Percentiles rank a stretch among this genome's conserved stretches.
Evolutionary conservation across 2,888 invertebrate genomes (phyloP).

Genomic region (Phyllotreta cruciferae): DNA sequence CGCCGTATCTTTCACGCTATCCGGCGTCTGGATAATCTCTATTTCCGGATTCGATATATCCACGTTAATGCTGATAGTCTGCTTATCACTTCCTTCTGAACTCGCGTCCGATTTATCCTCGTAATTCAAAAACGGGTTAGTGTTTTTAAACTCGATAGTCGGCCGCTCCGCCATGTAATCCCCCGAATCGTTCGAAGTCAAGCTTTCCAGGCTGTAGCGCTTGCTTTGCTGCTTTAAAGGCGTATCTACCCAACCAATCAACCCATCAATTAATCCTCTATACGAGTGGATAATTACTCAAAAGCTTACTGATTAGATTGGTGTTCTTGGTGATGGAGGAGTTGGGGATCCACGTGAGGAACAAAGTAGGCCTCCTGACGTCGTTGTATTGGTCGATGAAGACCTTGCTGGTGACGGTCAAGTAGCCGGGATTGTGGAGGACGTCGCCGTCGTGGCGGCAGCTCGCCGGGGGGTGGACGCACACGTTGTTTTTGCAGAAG

Average conservation of each 20-base stretch:
- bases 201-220: constrained; percentile 56
- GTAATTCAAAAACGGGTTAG: constrained; percentile 61
- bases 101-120: constrained; percentile 55
- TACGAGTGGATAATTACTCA: neutral
- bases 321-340: constrained; percentile 87
- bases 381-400: constrained; percentile 79
- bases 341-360: constrained; percentile 95
- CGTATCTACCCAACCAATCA: constrained; percentile 1
- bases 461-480: constrained; percentile 91
- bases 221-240: constrained; percentile 48
- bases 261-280: neutral
- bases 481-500: constrained; percentile 96
- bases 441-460: constrained; percentile 83
- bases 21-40: constrained; percentile 73
- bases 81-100: constrained; percentile 52
- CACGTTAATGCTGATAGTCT: constrained; percentile 58
- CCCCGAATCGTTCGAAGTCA: constrained; percentile 55
- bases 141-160: constrained; percentile 56
- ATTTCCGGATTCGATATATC: constrained; percentile 75
- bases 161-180: constrained; percentile 41
- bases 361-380: constrained; percentile 79
- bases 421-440: constrained; percentile 90
- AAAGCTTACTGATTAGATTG: constrained; percentile 69
- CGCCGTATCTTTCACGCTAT: constrained; percentile 60
- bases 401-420: constrained; percentile 82